A percentile compares a stretch with the other conserved stretches of the same genome.
Conservation (phyloP, 2,888 invertebrate species). For the Pachydiplax longipennis region DNA sequence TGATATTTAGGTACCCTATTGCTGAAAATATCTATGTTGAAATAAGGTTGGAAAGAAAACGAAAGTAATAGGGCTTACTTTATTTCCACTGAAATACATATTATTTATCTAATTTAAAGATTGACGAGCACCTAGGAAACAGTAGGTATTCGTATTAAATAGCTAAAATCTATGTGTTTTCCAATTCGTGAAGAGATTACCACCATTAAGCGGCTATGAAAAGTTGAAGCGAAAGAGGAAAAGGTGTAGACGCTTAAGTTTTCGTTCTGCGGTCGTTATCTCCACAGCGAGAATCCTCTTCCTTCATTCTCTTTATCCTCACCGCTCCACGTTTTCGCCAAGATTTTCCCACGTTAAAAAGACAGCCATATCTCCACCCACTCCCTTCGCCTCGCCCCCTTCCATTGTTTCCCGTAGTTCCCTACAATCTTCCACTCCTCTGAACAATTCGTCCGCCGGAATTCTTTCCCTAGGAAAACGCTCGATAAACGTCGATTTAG, state of each 20-base stretch:
- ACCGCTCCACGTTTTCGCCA: neutral
- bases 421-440: neutral
- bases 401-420: slow-evolving; percentile 14
- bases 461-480: neutral
- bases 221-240: neutral
- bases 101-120: too few species aligned
- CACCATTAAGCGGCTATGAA: too few species aligned
- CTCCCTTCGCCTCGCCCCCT: neutral
- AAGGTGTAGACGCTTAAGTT: neutral
- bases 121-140: too few species aligned
- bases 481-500: neutral
- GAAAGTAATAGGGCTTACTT: too few species aligned
- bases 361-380: neutral
- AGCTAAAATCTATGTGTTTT: too few species aligned
- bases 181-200: too few species aligned
- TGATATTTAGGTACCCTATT: too few species aligned
- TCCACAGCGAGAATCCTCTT: neutral
- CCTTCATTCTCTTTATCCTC: neutral
- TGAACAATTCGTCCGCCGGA: neutral
- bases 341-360: slow-evolving; percentile 34
- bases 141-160: too few species aligned
- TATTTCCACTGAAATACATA: too few species aligned
- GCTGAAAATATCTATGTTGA: too few species aligned
- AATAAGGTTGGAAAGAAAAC: too few species aligned
- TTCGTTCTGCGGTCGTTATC: slow-evolving; percentile 12